Evolutionary conservation across 2,113 vertebrate genomes (phyloP), one percentile per base, ranked within the genome.

Genomic region (Pogona vitticeps): DNA sequence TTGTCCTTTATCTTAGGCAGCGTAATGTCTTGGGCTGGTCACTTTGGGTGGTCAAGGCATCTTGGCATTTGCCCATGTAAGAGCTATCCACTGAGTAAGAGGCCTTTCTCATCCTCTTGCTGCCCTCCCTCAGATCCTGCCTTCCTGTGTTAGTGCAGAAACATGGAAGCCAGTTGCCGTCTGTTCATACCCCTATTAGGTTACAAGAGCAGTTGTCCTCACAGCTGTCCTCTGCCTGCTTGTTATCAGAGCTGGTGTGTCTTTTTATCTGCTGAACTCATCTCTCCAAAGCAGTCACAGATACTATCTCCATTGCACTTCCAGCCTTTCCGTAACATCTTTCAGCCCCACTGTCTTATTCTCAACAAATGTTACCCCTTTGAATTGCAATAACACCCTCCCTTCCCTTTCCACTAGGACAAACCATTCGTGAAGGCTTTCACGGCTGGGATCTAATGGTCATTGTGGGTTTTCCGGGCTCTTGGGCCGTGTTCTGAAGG

Each of bases 121-220:
- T 18, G 3, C 38, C 12, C 2, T 14, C 26, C 38, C 38, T 2
- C 72, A 75, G 56, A 59, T 23, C 20, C 76, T 59, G 58, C 59
- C 38, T 65, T 63, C 36, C 46, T 77, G 76, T 59, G 28, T 42
- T 38, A 82, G 67, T 67, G 56, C 46, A 36, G 15, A 26, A 82
- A 42, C 56, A 46, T 68, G 31, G 9, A 52, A 68, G 65, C 40
- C 67, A 82, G 10, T 26, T 70, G 80, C 67, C 80, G 71, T 82
- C 80, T 82, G 80, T 82, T 71, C 46, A 82, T 65, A 71, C 80
- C 67, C 80, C 23, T 56, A 82, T 82, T 40, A 36, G 80, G 65
- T 82, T 82, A 71, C 80, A 82, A 71, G 56, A 82, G 67, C 46
- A 71, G n/a, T 33, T 13, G 65, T 82, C 46, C 46, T 9, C 56